phyloP scores from a whole-genome alignment of 2,888 invertebrate genomes.

The Panorpa germanica region DNA sequence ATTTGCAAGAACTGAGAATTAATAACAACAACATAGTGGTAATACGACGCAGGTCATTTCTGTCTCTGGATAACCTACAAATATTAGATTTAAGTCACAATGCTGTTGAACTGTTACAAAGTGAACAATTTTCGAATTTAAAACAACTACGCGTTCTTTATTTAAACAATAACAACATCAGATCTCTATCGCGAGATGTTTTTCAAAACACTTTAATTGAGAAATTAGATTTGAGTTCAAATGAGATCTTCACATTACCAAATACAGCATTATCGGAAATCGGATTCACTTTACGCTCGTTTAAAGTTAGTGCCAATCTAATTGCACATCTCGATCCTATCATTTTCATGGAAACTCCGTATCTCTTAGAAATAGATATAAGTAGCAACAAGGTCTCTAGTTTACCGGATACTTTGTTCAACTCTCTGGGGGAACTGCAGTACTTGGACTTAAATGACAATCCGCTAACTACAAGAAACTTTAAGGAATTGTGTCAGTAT shows the following conservation, averaged over 20 bases:
- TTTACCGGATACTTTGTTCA: slow-evolving; percentile 75
- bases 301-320: slow-evolving; percentile 61
- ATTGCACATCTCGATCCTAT: slow-evolving; percentile 76
- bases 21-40: slow-evolving; percentile 53
- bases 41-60: slow-evolving; percentile 57
- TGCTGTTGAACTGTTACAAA: slow-evolving; percentile 52
- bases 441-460: slow-evolving; percentile 66
- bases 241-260: slow-evolving; percentile 63
- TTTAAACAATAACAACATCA: slow-evolving; percentile 50
- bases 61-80: slow-evolving; percentile 53
- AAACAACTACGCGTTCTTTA: slow-evolving; percentile 54
- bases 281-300: slow-evolving; percentile 55
- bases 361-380: slow-evolving; percentile 56
- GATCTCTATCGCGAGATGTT: slow-evolving; percentile 55
- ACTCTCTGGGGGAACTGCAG: slow-evolving; percentile 57
- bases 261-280: slow-evolving; percentile 59
- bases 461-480: slow-evolving; percentile 62
- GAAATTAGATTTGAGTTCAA: slow-evolving; percentile 59
- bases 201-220: slow-evolving; percentile 65
- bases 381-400: slow-evolving; percentile 67
- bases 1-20: slow-evolving; percentile 54
- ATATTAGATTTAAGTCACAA: slow-evolving; percentile 64
- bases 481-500: slow-evolving; percentile 75
- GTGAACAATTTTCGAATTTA: slow-evolving; percentile 62
- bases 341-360: slow-evolving; percentile 68